Percentiles rank a stretch among this genome's conserved stretches.
These are phyloP conservation scores for Percina caprodes DNA, from an alignment of 2,113 vertebrate genomes.

Conservation along the genomic window DNA sequence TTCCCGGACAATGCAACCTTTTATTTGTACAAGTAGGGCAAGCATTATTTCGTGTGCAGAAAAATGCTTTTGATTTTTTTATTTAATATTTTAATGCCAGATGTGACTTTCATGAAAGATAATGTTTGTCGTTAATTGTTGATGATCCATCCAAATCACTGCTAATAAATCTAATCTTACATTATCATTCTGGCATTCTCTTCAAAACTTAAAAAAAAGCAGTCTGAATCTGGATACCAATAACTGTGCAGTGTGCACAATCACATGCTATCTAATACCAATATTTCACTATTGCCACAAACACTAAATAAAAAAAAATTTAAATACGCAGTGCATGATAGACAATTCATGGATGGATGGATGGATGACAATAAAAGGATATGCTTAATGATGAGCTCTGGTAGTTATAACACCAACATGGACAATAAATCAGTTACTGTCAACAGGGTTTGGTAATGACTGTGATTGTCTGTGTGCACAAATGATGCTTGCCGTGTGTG, in stretches of 20 bases:
- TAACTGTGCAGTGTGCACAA: background rate
- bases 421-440: background rate
- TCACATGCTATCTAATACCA: background rate
- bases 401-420: background rate
- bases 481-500: slow-evolving; percentile 21
- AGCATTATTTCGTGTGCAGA: background rate
- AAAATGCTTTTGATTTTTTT: background rate
- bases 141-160: background rate
- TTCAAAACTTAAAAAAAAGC: background rate
- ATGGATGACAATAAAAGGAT: too few relatives aligned
- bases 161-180: too few relatives aligned
- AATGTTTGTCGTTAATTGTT: too few relatives aligned
- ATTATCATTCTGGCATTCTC: background rate
- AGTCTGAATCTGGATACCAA: background rate
- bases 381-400: slow-evolving; percentile 15
- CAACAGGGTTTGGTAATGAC: background rate
- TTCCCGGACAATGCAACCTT: background rate
- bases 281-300: background rate
- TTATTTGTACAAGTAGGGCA: background rate
- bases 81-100: background rate
- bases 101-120: background rate
- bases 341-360: too few relatives aligned
- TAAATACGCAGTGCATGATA: slow-evolving; percentile 5
- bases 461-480: slow-evolving; percentile 29
- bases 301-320: too few relatives aligned